Base-by-base conservation (phyloP, 2,113 vertebrate species). In the Abramis brama region DNA sequence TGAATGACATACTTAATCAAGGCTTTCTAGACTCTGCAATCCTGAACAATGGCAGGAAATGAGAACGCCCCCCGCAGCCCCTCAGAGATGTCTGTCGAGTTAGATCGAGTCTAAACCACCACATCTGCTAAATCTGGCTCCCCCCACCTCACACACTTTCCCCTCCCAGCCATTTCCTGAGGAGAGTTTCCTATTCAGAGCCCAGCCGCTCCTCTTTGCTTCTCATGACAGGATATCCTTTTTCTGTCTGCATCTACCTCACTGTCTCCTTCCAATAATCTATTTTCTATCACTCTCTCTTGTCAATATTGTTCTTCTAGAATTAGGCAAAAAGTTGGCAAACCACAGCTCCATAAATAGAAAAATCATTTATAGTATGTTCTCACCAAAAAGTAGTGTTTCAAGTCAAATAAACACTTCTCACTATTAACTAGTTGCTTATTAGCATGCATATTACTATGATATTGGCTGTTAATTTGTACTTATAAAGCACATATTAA, bases 21-120 rank as follows among this genome's bases (percentile, higher is more conserved):
- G 75, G 30, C 83, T 89, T 90, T 94, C 92, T 92, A 80, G 91
- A 82, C 62, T 89, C 60, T 5, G 25, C 90, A 83, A 60, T 79
- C 39, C 60, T 23, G 10, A 93, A 95, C 94, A 95, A 94, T 95
- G 81, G 33, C 91, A 93, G 94, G 94, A 95, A 94, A 94, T 94
- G 87, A 91, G 91, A 85, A 73, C 52, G 59, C 79, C 80, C 89
- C n/a, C 6, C 9, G 5, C 87, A 91, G 66, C 25, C 88, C 86
- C 82, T 68, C 80, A 86, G 85, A 66, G 50, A 83, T n/a, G 21
- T 71, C 45, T 82, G 43, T 52, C 17, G 43, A 11, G 81, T 55
- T 82, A 80, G 39, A 73, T 47, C 13, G 19, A 57, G 84, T 57
- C 85, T 74, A 59, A 74, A 71, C 45, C 43, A 45, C 59, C 71